These are phyloP conservation scores for Diachasma alloeum DNA, from an alignment of 1,140 invertebrate genomes.

Conservation along the genomic window DNA sequence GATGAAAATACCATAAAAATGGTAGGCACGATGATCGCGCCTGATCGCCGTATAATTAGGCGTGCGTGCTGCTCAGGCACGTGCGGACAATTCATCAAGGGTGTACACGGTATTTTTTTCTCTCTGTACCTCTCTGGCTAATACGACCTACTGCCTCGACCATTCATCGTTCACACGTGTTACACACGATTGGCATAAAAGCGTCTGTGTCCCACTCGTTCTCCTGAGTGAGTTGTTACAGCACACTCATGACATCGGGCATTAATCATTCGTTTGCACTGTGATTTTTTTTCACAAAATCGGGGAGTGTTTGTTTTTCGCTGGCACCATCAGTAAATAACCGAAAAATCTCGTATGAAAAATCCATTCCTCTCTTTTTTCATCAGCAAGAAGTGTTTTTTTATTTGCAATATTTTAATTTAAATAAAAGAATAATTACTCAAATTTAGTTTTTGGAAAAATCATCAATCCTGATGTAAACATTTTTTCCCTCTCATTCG, in stretches of 20 bases:
- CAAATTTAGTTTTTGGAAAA: background rate
- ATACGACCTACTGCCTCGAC: slow-evolving; percentile 20
- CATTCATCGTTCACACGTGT: slow-evolving; percentile 57
- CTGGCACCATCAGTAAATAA: background rate
- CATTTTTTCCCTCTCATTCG: background rate
- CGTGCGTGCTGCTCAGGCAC: slow-evolving; percentile 57
- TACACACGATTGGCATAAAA: slow-evolving; percentile 39
- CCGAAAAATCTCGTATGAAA: too few species aligned
- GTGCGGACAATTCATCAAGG: slow-evolving; percentile 65
- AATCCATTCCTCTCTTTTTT: too few species aligned
- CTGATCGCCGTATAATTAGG: slow-evolving; percentile 65
- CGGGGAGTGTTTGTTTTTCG: background rate
- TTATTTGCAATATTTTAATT: too few species aligned
- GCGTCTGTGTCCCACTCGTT: slow-evolving; percentile 11
- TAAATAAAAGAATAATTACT: too few species aligned
- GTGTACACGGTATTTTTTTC: slow-evolving; percentile 16
- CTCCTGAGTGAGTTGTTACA: slow-evolving; percentile 12
- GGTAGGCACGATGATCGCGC: background rate
- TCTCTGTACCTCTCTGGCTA: background rate
- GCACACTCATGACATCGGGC: background rate
- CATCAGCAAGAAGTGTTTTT: too few species aligned
- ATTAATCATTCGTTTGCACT: slow-evolving; percentile 5
- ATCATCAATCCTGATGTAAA: too few species aligned
- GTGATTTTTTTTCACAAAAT: background rate
- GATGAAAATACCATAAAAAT: background rate